Evolutionary conservation across 2,888 invertebrate genomes (phyloP).

Genomic region (Hipparchia semele): DNA sequence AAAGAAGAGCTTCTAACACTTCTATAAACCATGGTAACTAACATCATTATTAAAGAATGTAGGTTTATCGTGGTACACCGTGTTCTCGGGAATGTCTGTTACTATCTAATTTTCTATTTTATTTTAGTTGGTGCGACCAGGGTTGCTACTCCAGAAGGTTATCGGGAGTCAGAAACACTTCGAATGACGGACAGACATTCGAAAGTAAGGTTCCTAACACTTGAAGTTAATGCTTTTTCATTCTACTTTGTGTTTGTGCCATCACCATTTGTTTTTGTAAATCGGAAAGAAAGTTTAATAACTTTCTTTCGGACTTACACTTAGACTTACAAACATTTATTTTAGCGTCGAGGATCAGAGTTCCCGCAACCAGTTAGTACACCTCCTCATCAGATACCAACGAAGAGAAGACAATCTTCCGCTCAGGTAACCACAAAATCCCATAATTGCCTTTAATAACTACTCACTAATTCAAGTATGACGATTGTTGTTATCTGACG

Average conservation of each 20-base stretch:
- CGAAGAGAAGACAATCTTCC: conserved; percentile 70
- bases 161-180: conserved; percentile 74
- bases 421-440: conserved; percentile 56
- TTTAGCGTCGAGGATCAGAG: conserved; percentile 76
- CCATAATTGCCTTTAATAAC: background rate
- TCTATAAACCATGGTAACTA: conserved; percentile 69
- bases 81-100: background rate
- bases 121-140: conserved; percentile 61
- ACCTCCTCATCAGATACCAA: conserved; percentile 65
- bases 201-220: conserved; percentile 54
- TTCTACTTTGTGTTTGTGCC: too few species aligned
- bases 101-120: background rate
- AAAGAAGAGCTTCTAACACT: conserved; percentile 76
- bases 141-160: conserved; percentile 74
- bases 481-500: too few species aligned
- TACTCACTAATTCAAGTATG: too few species aligned
- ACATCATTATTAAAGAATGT: background rate
- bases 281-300: too few species aligned
- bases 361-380: conserved; percentile 76
- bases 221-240: too few species aligned
- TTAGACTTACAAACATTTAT: background rate
- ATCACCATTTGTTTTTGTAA: too few species aligned
- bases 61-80: background rate
- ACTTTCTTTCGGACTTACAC: too few species aligned
- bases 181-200: conserved; percentile 68